Conservation (phyloP, 2,797 vertebrate species). For the Dendrocincla fuliginosa region DNA sequence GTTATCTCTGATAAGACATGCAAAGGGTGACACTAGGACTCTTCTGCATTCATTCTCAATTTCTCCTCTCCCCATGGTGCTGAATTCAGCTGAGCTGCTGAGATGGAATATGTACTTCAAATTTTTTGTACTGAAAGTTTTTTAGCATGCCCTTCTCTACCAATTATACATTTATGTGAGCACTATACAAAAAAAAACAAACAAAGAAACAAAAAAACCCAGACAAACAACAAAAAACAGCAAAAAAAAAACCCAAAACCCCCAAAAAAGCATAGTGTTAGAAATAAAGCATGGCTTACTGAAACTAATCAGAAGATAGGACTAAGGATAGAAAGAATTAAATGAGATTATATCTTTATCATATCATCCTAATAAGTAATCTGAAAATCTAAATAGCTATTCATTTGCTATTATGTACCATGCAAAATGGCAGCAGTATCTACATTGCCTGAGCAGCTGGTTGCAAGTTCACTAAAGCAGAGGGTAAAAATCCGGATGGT, state of each 20-base stretch:
- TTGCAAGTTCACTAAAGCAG: background rate
- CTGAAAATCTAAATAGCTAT: conserved; percentile 53
- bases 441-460: background rate
- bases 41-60: background rate
- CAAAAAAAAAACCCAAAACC: background rate
- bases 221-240: background rate
- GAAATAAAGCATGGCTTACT: background rate
- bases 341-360: conserved; percentile 60
- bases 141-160: background rate
- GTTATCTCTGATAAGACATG: background rate
- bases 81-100: background rate
- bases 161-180: background rate
- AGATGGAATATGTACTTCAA: background rate
- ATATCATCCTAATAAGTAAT: conserved; percentile 49
- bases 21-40: background rate
- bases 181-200: background rate
- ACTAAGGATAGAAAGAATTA: conserved; percentile 36
- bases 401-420: conserved; percentile 38
- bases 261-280: background rate
- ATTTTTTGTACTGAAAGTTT: background rate
- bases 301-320: conserved; percentile 53
- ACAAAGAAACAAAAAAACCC: background rate
- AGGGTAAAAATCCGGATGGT: background rate
- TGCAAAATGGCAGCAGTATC: conserved; percentile 15
- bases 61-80: background rate